A percentile compares a stretch with the other conserved stretches of the same genome.
phyloP scores from a whole-genome alignment of 2,113 vertebrate genomes.

The Campylomormyrus tamandua region DNA sequence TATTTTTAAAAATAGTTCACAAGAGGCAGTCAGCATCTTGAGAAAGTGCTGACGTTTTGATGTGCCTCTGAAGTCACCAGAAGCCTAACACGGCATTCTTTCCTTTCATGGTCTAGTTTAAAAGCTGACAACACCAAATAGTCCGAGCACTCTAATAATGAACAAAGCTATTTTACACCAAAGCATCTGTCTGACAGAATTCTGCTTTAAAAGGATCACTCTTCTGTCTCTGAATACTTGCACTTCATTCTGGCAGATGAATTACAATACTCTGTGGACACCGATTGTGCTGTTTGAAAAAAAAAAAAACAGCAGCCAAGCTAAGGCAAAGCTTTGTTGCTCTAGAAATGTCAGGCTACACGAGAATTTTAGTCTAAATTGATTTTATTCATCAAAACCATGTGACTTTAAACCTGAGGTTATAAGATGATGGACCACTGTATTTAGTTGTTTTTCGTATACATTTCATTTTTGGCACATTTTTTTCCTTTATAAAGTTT shows the following conservation, averaged over 20 bases:
- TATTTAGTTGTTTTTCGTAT: neutral
- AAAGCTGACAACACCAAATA: conserved; percentile 18
- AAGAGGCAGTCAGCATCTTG: conserved; percentile 7
- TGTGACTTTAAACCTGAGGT: neutral
- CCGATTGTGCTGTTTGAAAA: neutral
- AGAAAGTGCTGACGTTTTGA: conserved; percentile 14
- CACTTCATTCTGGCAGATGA: neutral
- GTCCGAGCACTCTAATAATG: neutral
- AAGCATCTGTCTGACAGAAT: neutral
- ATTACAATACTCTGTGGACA: conserved; percentile 6
- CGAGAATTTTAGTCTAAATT: neutral
- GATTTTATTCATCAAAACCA: neutral
- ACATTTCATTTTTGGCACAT: neutral
- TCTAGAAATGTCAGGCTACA: neutral
- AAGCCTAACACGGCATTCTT: neutral
- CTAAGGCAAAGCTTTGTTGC: neutral
- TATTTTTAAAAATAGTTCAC: conserved; percentile 10
- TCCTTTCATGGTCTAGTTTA: neutral
- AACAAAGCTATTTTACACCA: neutral
- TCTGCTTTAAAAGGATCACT: conserved; percentile 12
- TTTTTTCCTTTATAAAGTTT: neutral
- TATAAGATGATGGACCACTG: neutral
- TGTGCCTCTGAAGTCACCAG: neutral
- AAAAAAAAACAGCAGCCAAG: neutral
- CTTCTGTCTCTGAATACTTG: neutral